Conservation (phyloP, 2,797 vertebrate genomes). For the Ibycter americanus region DNA sequence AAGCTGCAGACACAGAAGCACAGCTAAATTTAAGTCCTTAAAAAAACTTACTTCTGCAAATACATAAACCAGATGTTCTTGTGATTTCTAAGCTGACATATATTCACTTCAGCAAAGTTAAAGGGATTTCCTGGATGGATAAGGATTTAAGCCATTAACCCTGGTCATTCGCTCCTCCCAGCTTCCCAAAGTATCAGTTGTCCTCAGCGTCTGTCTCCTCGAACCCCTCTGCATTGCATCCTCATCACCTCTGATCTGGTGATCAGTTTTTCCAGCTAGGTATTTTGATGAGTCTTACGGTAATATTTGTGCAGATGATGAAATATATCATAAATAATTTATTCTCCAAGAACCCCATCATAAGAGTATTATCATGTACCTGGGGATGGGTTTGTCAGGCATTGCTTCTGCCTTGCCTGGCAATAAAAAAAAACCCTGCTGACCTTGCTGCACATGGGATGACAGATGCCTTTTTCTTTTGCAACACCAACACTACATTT, state of each 20-base stretch:
- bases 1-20: not conserved
- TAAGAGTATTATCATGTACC: not conserved
- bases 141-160: conserved; percentile 32
- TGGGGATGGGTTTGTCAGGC: not conserved
- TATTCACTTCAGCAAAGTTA: conserved; percentile 5
- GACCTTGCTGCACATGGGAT: not conserved
- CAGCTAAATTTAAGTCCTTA: not conserved
- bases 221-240: not conserved
- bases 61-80: conserved; percentile 51
- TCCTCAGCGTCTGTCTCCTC: not conserved
- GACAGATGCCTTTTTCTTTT: not conserved
- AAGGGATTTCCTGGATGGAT: conserved; percentile 48
- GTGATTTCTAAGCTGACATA: conserved; percentile 33
- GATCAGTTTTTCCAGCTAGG: not conserved
- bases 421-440: not conserved
- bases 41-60: conserved; percentile 5
- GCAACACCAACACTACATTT: not conserved
- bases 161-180: not conserved
- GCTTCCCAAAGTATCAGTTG: not conserved
- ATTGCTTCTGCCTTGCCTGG: not conserved
- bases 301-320: not conserved
- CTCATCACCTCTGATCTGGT: not conserved
- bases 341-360: not conserved
- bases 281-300: not conserved
- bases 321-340: not conserved